Base-by-base conservation (phyloP, 1,140 invertebrate species). In the Tyrophagus putrescentiae region DNA sequence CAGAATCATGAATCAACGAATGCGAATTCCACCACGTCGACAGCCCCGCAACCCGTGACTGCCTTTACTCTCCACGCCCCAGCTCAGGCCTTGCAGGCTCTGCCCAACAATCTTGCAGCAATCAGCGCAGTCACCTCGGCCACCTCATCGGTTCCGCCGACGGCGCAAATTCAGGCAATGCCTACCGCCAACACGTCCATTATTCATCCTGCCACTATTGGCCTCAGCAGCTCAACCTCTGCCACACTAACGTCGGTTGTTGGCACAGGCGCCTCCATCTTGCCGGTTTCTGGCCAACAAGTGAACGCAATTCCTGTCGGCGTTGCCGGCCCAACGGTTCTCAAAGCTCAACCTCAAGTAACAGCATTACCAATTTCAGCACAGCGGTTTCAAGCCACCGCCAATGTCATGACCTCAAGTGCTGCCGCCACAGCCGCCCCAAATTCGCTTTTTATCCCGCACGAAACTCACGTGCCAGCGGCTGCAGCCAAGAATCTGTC, bases 321-420 rank as follows among this genome's bases (percentile, higher is more conserved):
- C 13, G 13, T 27, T 31, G 13, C 11, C 11, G 52, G 21, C 13
- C 9, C 52, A 21, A 23, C 52, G 18, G 52, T 54, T 54, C 52
- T 54, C 3, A 54, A 54, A 54, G 27, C 52, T 31, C 52, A 54
- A 54, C 11, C 52, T 4, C 9, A 31, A 1, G 25, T 54, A 16
- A 11, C 48, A 1, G 25, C 52, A 54, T 32, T 54, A 33, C 52
- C 52, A 31, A 54, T 54, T 32, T n/a, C n/a, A n/a, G 31, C 16
- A 32, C 52, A 54, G 39, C 13, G 52, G 39, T 54, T 54, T 54
- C 52, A 54, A 54, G 11, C 56, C 1, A 27, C 33, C 9, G 31
- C 9, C 27, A 11, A 29, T 23, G 25, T 57, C 44, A 16, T 5
- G 4, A 31, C 9, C 21, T 31, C 52, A 21, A 32, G 2, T 54